Evolutionary conservation across 2,113 vertebrate species (phyloP), one percentile per base, ranked within the genome.

Genomic region (Laterallus jamaicensis): DNA sequence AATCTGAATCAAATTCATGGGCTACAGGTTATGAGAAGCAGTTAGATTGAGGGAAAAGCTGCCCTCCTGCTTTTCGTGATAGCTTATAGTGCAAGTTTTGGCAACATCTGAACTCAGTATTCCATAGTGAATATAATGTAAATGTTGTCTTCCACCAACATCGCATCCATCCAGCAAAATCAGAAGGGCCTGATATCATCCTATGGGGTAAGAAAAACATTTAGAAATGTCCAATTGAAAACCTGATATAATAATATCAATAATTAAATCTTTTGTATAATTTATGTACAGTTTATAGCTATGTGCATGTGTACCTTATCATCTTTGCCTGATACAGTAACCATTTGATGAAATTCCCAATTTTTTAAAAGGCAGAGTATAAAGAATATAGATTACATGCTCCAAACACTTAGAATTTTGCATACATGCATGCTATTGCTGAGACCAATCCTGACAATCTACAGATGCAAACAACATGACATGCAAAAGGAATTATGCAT

Each of bases 391-490:
- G 24, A 22, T 58, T 76, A 19, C 12, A 73, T 28, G 17, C 7
- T 68, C 49, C 32, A 86, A 92, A 69, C 8, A 63, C 14, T 71
- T 68, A 11, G 7, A 82, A 86, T 83, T 91, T 76, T 93, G 39
- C 69, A 40, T 58, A n/a, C 55, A 84, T n/a, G 62, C 19, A 78
- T 76, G 66, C 11, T 73, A 3, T 67, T 31, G 16, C 40, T 84
- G 76, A 86, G 62, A 84, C 39, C 6, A 73, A 14, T 47, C 90
- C 67, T 86, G 76, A 78, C 47, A 84, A 47, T 95, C 29, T 71
- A 49, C 85, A 93, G 68, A 93, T 96, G 80, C n/a, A 86, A 73
- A 86, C 64, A 68, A 47, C 54, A 86, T 59, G 60, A 86, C 73
- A 88, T 66, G 70, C 82, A 78, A 71, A 92, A 93, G 20, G 32